Evolutionary conservation across 2,797 vertebrate species (phyloP), one percentile per base, ranked within the genome.

Genomic region (Hirundo rustica): DNA sequence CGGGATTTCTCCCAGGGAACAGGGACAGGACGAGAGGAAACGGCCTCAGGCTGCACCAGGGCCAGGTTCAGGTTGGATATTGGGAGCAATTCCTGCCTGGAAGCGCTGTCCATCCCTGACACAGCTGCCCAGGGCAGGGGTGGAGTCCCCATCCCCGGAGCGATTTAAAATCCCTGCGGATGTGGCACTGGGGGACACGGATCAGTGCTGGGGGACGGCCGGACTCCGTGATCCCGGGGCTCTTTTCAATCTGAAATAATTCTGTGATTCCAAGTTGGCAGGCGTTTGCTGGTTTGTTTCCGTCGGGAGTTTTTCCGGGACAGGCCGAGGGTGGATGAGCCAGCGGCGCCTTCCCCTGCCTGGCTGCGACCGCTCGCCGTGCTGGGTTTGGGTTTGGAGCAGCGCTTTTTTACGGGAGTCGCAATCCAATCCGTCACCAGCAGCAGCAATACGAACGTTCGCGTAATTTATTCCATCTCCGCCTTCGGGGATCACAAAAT

Each of bases 21-120:
- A 13, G 16, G 20, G 30, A 2, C 5, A 7, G 21, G 44, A 48
- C 10, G 30, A 34, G 34, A 17, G 36, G 42, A 3, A 48, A 34
- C 0, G 0, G 5, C 25, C 50, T 73, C 34, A 29, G 2, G 29
- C 2, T 13, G 25, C 0, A 1, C 13, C 68, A 57, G 44, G 4
- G 1, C 5, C 5, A 50, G 1, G 7, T 4, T 34, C 9, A 50
- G 30, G 17, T 21, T 55, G 70, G 44, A 44, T 51, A 2, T 3
- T 58, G 14, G 71, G 71, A 58, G 15, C 6, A 15, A 36, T 58
- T 50, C 53, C 60, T 18, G 29, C 38, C 25, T 36, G 61, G 51
- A 45, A 26, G 32, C 30, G 6, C 0, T 47, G 3, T 16, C 27
- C 16, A 26, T 13, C 50, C 26, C 32, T 53, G n/a, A n/a, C n/a